These are phyloP conservation scores for Platypus cylindrus DNA, from an alignment of 2,888 invertebrate species.

Conservation along the genomic window DNA sequence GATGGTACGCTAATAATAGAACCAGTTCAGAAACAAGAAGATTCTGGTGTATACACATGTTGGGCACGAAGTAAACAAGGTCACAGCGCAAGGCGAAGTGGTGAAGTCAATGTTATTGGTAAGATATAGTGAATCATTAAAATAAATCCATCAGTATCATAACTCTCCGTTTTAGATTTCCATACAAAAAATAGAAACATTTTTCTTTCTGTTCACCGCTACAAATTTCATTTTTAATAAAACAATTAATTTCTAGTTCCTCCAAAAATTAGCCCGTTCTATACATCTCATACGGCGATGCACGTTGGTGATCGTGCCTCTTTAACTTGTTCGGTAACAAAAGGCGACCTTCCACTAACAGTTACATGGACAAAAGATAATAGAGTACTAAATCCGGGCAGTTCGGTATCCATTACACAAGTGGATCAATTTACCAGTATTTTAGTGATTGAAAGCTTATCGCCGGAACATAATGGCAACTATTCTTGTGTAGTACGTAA, in stretches of 20 bases:
- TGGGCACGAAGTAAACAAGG: conserved; percentile 68
- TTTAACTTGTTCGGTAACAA: conserved; percentile 60
- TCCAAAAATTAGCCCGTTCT: conserved; percentile 65
- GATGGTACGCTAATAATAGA: conserved; percentile 65
- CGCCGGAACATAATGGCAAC: conserved; percentile 65
- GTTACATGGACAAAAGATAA: conserved; percentile 69
- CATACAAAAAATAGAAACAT: not conserved
- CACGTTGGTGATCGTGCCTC: conserved; percentile 63
- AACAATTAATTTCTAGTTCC: conserved; percentile 59
- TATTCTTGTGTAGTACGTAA: conserved; percentile 64
- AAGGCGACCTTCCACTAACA: conserved; percentile 63
- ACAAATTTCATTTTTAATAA: conserved; percentile 3
- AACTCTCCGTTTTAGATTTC: not conserved
- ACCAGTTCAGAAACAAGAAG: conserved; percentile 60
- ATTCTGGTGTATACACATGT: conserved; percentile 70
- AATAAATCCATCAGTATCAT: no score
- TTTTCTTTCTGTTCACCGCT: not conserved
- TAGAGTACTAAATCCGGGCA: conserved; percentile 47
- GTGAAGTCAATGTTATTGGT: conserved; percentile 68
- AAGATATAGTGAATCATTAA: no score
- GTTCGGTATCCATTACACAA: conserved; percentile 52
- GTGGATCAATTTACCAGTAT: conserved; percentile 68
- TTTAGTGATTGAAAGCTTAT: conserved; percentile 62
- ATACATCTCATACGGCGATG: conserved; percentile 52
- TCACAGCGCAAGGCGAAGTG: conserved; percentile 57